phyloP scores from a whole-genome alignment of 2,113 vertebrate genomes.

The Dipodomys spectabilis region DNA sequence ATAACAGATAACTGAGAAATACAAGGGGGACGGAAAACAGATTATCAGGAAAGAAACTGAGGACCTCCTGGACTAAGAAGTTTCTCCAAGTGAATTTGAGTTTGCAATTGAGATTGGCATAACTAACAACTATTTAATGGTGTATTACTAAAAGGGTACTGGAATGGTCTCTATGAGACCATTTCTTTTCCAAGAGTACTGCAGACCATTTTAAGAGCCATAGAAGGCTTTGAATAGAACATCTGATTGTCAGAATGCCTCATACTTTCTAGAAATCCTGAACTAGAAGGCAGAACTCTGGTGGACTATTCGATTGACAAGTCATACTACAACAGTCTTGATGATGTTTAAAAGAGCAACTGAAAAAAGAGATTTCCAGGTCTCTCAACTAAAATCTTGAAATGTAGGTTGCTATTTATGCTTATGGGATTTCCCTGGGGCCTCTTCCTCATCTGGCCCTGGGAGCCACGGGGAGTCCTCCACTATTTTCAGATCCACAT shows the following conservation, averaged over 20 bases:
- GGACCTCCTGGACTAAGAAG: background rate
- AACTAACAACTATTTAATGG: background rate
- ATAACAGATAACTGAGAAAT: background rate
- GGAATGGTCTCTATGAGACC: background rate
- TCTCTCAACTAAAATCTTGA: constrained; percentile 17
- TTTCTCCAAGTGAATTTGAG: background rate
- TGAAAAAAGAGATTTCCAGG: background rate
- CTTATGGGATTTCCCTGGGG: background rate
- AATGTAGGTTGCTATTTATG: background rate
- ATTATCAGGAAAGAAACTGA: background rate
- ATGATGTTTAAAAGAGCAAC: background rate
- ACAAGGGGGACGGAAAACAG: background rate
- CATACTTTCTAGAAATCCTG: background rate
- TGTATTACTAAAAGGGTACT: background rate
- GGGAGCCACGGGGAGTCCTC: background rate
- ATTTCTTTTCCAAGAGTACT: background rate
- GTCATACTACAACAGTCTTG: background rate
- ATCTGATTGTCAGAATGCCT: background rate
- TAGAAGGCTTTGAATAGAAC: background rate
- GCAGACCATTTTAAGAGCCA: background rate
- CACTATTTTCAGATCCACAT: background rate
- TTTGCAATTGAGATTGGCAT: background rate
- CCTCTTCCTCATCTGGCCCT: background rate
- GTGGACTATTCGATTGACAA: background rate
- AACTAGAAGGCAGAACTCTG: background rate